Evolutionary conservation across 2,888 invertebrate genomes (phyloP).

Genomic region (Leucophora obtusa): DNA sequence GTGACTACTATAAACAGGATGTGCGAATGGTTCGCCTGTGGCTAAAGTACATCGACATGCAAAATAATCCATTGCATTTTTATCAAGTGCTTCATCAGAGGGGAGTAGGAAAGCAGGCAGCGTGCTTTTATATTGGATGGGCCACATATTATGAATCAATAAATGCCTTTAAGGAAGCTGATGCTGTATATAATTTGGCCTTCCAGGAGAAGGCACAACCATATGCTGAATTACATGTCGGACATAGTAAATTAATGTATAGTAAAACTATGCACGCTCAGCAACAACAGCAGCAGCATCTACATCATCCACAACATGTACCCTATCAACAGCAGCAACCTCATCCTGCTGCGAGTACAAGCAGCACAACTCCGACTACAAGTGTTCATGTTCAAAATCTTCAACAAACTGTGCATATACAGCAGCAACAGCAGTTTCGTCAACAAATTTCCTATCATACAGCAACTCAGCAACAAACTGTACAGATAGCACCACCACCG

Average conservation of each 20-base stretch:
- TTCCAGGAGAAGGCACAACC: slow-evolving; percentile 89
- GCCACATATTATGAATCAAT: slow-evolving; percentile 90
- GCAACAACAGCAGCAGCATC: slow-evolving; percentile 67
- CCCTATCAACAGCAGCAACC: slow-evolving; percentile 36
- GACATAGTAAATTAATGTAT: slow-evolving; percentile 88
- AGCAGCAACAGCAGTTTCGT: slow-evolving; percentile 40
- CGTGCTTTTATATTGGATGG: slow-evolving; percentile 93
- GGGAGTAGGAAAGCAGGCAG: slow-evolving; percentile 89
- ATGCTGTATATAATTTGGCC: slow-evolving; percentile 89
- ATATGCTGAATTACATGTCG: slow-evolving; percentile 85
- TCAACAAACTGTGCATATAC: slow-evolving; percentile 13
- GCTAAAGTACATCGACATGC: slow-evolving; percentile 93
- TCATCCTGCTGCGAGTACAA: too few species aligned
- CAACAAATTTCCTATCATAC: slow-evolving; percentile 51
- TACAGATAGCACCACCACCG: not conserved
- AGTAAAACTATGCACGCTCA: slow-evolving; percentile 72
- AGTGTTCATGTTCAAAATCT: slow-evolving; percentile 20
- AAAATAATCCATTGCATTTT: slow-evolving; percentile 87
- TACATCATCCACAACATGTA: slow-evolving; percentile 54
- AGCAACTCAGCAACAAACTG: slow-evolving; percentile 38
- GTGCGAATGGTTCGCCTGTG: slow-evolving; percentile 91
- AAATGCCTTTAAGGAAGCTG: slow-evolving; percentile 90
- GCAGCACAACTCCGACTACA: not conserved
- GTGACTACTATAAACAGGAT: slow-evolving; percentile 91
- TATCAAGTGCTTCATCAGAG: slow-evolving; percentile 90